A percentile compares a stretch with the other conserved stretches of the same genome.
phyloP scores from a whole-genome alignment of 2,797 vertebrate genomes.

The Danionella dracula region DNA sequence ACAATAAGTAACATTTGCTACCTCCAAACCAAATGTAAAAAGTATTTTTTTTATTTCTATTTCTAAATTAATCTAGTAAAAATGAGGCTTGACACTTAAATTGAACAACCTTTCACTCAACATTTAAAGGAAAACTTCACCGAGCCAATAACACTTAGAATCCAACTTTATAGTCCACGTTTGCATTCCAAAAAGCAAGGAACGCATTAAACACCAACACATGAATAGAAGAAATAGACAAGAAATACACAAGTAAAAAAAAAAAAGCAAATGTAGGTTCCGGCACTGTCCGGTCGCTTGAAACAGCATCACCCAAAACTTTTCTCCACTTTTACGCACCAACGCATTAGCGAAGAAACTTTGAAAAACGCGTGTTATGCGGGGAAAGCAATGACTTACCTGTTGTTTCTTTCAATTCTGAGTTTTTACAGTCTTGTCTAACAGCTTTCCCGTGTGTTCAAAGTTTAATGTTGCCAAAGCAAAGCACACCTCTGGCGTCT shows the following conservation, averaged over 20 bases:
- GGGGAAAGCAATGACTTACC: slow-evolving; percentile 39
- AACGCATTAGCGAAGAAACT: background rate
- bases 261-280: background rate
- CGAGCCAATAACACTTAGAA: too few relatives aligned
- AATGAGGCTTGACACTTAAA: too few relatives aligned
- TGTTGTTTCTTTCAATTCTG: slow-evolving; percentile 16
- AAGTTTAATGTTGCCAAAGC: slow-evolving; percentile 33
- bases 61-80: too few relatives aligned
- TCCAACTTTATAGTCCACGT: too few relatives aligned
- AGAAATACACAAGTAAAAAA: background rate
- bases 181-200: too few relatives aligned
- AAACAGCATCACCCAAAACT: background rate
- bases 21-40: too few relatives aligned
- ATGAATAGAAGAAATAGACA: too few relatives aligned
- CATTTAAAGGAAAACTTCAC: too few relatives aligned
- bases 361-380: background rate
- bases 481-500: slow-evolving; percentile 22
- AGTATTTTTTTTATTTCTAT: too few relatives aligned
- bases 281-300: background rate
- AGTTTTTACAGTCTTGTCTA: slow-evolving; percentile 4
- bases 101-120: too few relatives aligned
- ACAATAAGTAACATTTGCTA: too few relatives aligned
- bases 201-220: too few relatives aligned
- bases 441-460: slow-evolving; percentile 35
- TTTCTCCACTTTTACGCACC: slow-evolving; percentile 35